Evolutionary conservation across 35 echinoderm and acorn worm genomes (phyloP).

Genomic region (Hemicentrotus pulcherrimus): DNA sequence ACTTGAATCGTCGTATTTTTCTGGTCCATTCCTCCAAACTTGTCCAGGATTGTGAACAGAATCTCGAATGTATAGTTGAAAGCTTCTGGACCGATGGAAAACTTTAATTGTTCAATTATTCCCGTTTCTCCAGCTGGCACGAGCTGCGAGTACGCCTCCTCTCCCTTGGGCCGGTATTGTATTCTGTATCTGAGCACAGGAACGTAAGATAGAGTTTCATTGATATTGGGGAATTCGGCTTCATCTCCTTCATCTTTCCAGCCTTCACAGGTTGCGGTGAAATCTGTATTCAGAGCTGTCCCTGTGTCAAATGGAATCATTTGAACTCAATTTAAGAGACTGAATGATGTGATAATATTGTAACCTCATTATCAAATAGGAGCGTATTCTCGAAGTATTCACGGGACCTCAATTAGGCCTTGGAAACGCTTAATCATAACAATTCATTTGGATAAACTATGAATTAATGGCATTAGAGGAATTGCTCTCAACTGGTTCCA

Average conservation of each 20-base stretch:
- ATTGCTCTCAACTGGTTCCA: too few species aligned
- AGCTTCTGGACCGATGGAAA: constrained; percentile 38
- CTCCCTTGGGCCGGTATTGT: constrained; percentile 26
- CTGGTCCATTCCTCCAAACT: constrained; percentile 37
- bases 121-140: not conserved
- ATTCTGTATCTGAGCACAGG: constrained; percentile 46
- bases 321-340: too few species aligned
- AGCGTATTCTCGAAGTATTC: too few species aligned
- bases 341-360: too few species aligned
- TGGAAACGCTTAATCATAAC: too few species aligned
- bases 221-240: not conserved
- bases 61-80: constrained; percentile 48
- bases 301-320: not conserved
- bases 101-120: not conserved
- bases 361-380: too few species aligned
- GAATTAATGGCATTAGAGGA: too few species aligned
- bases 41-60: constrained; percentile 45
- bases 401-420: too few species aligned
- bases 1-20: not conserved
- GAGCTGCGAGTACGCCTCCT: not conserved
- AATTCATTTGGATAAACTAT: too few species aligned
- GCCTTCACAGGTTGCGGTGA: constrained; percentile 21
- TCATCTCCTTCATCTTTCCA: constrained; percentile 58
- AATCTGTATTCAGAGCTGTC: constrained; percentile 43
- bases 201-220: not conserved